Percentiles rank a stretch among this genome's conserved stretches.
Conservation (phyloP, 1,140 invertebrate genomes). For the Mactra quadrangularis region DNA sequence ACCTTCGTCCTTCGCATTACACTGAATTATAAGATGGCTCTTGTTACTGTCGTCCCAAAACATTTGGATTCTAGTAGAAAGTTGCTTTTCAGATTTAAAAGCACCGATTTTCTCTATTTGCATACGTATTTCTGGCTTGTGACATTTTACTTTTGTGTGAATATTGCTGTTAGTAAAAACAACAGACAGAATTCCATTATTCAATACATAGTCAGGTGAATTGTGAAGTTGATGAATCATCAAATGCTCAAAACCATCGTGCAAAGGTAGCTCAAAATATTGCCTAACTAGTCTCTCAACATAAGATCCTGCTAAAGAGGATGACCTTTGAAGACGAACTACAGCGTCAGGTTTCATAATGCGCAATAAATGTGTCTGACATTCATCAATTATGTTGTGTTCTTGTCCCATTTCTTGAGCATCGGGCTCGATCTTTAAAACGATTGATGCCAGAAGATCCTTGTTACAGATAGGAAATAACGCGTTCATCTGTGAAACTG, state of each 20-base stretch:
- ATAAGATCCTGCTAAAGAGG: not conserved
- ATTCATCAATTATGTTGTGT: not conserved
- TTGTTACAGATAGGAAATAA: constrained; percentile 58
- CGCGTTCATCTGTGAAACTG: not conserved
- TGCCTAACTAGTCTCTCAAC: constrained; percentile 16
- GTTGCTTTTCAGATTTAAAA: constrained; percentile 72
- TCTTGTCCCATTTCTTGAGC: not conserved
- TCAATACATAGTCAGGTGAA: not conserved
- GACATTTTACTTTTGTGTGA: constrained; percentile 31
- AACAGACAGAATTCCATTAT: constrained; percentile 18
- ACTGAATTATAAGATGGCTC: constrained; percentile 63
- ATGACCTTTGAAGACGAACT: constrained; percentile 34
- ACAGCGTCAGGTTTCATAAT: constrained; percentile 66
- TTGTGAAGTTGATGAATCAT: not conserved
- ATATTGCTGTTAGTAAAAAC: constrained; percentile 65
- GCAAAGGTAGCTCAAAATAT: constrained; percentile 63
- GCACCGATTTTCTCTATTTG: constrained; percentile 64
- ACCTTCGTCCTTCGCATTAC: constrained; percentile 60
- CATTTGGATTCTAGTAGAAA: constrained; percentile 54
- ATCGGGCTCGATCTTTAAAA: not conserved
- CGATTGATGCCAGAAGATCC: constrained; percentile 65
- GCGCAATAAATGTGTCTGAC: constrained; percentile 41
- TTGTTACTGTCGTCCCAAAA: constrained; percentile 63
- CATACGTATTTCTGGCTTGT: not conserved
- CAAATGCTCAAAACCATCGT: constrained; percentile 61